Evolutionary conservation across 2,113 vertebrate species (phyloP).

Genomic region (Phyllostomus discolor): DNA sequence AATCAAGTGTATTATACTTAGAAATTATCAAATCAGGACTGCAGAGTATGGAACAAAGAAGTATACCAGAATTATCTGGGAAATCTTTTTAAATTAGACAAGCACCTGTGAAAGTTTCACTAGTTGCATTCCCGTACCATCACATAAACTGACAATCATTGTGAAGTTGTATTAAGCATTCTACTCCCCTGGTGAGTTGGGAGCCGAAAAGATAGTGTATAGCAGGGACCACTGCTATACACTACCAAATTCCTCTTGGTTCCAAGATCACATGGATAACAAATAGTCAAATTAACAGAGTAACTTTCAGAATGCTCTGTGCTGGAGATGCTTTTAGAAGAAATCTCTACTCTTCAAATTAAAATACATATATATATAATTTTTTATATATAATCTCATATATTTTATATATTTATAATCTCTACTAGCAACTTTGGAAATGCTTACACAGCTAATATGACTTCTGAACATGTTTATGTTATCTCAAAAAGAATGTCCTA

Average conservation of each 20-base stretch:
- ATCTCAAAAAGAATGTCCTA: slow-evolving; percentile 20
- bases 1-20: background rate
- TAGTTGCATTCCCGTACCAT: background rate
- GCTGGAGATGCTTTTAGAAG: background rate
- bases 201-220: background rate
- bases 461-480: slow-evolving; percentile 15
- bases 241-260: background rate
- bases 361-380: background rate
- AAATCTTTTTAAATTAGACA: background rate
- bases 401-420: background rate
- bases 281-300: background rate
- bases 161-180: background rate
- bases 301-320: background rate
- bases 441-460: background rate
- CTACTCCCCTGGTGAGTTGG: background rate
- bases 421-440: background rate
- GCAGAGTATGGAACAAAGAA: background rate
- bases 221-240: background rate
- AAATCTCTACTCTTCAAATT: background rate
- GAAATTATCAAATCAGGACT: background rate
- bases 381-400: background rate
- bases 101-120: background rate
- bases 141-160: background rate
- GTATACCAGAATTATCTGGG: background rate
- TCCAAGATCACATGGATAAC: background rate